A percentile compares a stretch with the other conserved stretches of the same genome.
Conservation (phyloP, 2,888 invertebrate genomes). For the Plebejus anna region DNA sequence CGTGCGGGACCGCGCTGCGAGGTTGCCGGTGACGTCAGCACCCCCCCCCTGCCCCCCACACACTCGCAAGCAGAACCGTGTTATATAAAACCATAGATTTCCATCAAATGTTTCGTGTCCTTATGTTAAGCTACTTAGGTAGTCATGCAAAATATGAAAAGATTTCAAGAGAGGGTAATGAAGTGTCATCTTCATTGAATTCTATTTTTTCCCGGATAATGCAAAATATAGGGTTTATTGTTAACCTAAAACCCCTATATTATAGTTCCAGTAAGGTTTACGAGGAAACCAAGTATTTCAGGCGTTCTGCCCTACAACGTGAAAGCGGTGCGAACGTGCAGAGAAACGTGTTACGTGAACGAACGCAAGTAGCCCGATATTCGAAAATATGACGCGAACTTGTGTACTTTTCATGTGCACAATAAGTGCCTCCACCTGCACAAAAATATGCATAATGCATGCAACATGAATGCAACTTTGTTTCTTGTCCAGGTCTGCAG, state of each 20-base stretch:
- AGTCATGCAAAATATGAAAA: neutral
- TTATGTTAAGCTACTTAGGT: neutral
- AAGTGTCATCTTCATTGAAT: neutral
- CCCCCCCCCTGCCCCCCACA: neutral
- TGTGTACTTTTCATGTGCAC: neutral
- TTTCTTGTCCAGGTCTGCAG: too few species aligned
- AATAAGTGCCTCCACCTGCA: too few species aligned
- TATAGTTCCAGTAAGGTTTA: neutral
- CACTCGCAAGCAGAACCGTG: neutral
- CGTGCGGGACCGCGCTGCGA: conserved; percentile 45
- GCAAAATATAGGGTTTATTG: neutral
- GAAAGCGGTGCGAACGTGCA: neutral
- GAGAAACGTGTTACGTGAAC: neutral
- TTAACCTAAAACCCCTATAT: neutral
- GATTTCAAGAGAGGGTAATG: neutral
- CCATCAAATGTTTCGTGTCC: conserved; percentile 5
- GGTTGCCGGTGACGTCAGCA: conserved; percentile 35
- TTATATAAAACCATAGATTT: conserved; percentile 21
- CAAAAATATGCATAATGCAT: too few species aligned
- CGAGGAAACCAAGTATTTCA: neutral
- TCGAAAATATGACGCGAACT: neutral
- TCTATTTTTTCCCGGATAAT: neutral
- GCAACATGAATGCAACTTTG: too few species aligned
- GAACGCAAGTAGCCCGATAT: neutral
- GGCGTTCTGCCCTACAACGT: neutral